These are phyloP conservation scores for Grus americana DNA, from an alignment of 2,113 vertebrate genomes.

Conservation along the genomic window DNA sequence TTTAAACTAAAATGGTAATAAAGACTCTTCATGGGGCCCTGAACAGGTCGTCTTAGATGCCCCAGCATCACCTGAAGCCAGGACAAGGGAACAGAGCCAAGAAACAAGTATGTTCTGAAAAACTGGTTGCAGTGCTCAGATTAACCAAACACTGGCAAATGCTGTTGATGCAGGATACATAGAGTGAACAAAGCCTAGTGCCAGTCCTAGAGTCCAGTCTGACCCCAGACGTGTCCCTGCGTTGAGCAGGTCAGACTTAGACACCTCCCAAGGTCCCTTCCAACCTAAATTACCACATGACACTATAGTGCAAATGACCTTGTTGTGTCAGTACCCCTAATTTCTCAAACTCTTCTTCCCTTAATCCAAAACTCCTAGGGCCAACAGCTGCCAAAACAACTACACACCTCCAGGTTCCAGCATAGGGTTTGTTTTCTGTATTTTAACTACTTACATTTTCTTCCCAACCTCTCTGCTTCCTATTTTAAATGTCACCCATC, in stretches of 20 bases:
- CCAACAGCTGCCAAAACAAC: not conserved
- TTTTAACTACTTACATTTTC: not conserved
- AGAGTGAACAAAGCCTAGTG: not conserved
- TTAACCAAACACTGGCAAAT: not conserved
- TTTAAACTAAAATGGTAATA: not conserved
- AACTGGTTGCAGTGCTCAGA: not conserved
- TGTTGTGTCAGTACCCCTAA: not conserved
- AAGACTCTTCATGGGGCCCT: not conserved
- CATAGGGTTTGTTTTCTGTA: not conserved
- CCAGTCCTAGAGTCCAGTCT: not conserved
- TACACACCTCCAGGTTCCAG: not conserved
- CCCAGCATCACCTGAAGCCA: not conserved
- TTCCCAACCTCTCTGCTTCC: not conserved
- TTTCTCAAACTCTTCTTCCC: not conserved
- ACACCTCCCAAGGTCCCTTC: not conserved
- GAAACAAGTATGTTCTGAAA: not conserved
- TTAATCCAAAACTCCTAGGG: not conserved
- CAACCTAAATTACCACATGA: not conserved
- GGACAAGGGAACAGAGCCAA: not conserved
- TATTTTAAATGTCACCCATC: not conserved
- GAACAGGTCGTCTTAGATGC: not conserved
- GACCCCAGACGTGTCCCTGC: not conserved
- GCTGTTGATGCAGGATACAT: not conserved
- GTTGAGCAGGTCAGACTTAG: not conserved
- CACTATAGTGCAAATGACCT: not conserved